Base-by-base conservation (phyloP, 2,113 vertebrate genomes). In the Tetraodon nigroviridis region DNA sequence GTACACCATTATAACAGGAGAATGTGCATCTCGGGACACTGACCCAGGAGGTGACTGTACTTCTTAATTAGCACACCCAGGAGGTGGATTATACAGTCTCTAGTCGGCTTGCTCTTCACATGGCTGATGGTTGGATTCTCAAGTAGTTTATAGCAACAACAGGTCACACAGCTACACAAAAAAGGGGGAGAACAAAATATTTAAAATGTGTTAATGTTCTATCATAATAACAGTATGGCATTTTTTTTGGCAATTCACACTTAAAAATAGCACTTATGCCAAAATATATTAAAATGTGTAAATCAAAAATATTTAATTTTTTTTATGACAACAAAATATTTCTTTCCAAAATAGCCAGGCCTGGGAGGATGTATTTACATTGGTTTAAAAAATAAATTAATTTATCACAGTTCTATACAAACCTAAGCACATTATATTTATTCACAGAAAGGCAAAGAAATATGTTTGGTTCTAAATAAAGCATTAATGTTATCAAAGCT, bases 61-160 rank as follows among this genome's bases (percentile, higher is more conserved):
- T 90, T 95, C 57, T 84, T 88, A 77, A 98, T 83, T 67, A 93
- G 90, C 29, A 92, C 78, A 8, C 94, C 96, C 1, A 99, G 86
- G 15, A 99, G 83, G 61, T 91, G 93, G 4, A 90, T 92, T 49
- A 92, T 80, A 22, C 90, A 82, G 27, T 98, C 94, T 61, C 93
- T 88, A 0, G 90, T 92, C 51, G 87, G 61, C 56, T 94, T 94
- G 83, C 91, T 92, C 84, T 89, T 97, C 69, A 95, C 91, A 19
- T 92, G 89, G 63, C 88, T 49, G 0, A 98, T 94, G 17, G 86
- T 92, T 22, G 96, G 90, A 58, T 94, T 98, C 84, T 97, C 96
- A 63, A 99, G 82, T 10, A 98, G 90, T 76, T 92, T 97, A 81
- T 96, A 99, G 78, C 93, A 94, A 75, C 90, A 95, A 59, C 93